Evolutionary conservation across 2,797 vertebrate species (phyloP).

Genomic region (Ficedula albicollis): DNA sequence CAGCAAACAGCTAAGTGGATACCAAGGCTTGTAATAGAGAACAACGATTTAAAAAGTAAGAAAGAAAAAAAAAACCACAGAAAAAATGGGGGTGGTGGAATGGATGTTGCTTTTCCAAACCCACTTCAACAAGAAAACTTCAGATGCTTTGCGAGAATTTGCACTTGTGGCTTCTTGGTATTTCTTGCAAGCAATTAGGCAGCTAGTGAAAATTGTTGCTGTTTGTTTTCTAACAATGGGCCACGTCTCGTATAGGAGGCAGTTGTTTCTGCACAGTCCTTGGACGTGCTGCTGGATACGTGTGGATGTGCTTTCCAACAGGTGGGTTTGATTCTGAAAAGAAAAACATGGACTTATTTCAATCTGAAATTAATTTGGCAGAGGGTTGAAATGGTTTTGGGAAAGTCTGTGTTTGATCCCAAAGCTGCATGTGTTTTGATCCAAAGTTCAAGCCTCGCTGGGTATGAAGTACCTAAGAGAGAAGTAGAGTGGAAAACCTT

Average conservation of each 20-base stretch:
- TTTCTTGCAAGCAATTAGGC: not conserved
- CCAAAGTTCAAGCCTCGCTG: not conserved
- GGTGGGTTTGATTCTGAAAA: conserved; percentile 52
- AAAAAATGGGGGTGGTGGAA: not conserved
- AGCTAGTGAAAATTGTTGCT: not conserved
- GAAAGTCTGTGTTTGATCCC: conserved; percentile 2
- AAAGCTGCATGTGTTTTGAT: not conserved
- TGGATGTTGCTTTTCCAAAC: not conserved
- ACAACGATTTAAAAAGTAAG: not conserved
- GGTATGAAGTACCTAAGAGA: not conserved
- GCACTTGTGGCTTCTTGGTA: not conserved
- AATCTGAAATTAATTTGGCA: conserved; percentile 37
- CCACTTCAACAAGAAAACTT: not conserved
- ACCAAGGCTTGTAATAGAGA: not conserved
- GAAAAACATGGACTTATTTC: conserved; percentile 31
- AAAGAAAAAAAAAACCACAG: too few relatives aligned
- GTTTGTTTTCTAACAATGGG: not conserved
- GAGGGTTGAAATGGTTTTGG: not conserved
- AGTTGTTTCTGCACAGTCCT: rapidly evolving
- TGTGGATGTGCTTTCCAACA: conserved; percentile 25
- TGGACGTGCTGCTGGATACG: not conserved
- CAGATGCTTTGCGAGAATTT: not conserved
- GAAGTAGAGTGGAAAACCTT: not conserved
- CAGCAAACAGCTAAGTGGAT: not conserved
- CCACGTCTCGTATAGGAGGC: not conserved